Evolutionary conservation across 35 echinoderm and acorn worm genomes (phyloP).

Genomic region (Lytechinus variegatus): DNA sequence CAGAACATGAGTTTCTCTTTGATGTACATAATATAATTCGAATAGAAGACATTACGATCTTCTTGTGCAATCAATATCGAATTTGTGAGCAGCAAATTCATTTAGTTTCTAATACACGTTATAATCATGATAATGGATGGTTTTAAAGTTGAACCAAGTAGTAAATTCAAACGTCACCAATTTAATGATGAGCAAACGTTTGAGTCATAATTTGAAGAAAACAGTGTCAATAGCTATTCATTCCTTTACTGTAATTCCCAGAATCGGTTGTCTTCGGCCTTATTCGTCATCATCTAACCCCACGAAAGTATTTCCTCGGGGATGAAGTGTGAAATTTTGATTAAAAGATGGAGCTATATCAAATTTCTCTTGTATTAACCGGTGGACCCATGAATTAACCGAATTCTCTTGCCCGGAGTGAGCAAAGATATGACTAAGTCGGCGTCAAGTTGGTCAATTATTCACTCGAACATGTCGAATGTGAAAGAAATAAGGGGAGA

Average conservation of each 20-base stretch:
- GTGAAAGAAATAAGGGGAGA: too few species aligned
- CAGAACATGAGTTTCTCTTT: too few species aligned
- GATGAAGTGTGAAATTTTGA: background rate
- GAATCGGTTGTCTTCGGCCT: background rate
- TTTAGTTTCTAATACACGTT: background rate
- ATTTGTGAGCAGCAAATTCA: background rate
- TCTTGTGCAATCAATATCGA: background rate
- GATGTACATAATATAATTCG: too few species aligned
- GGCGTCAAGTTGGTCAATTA: background rate
- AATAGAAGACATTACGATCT: too few species aligned
- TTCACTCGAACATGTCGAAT: background rate
- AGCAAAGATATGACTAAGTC: background rate
- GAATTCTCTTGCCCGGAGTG: background rate
- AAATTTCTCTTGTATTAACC: background rate
- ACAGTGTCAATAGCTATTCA: background rate
- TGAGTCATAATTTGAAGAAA: background rate
- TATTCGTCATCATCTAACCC: background rate
- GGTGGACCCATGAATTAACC: background rate
- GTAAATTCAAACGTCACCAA: too few species aligned
- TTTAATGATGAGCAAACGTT: background rate
- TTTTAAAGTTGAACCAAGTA: background rate
- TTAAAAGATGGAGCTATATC: background rate
- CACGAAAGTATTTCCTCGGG: background rate
- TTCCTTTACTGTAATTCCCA: background rate
- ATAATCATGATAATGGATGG: background rate